phyloP scores from a whole-genome alignment of 1,140 invertebrate species.

The Tenebrio molitor region DNA sequence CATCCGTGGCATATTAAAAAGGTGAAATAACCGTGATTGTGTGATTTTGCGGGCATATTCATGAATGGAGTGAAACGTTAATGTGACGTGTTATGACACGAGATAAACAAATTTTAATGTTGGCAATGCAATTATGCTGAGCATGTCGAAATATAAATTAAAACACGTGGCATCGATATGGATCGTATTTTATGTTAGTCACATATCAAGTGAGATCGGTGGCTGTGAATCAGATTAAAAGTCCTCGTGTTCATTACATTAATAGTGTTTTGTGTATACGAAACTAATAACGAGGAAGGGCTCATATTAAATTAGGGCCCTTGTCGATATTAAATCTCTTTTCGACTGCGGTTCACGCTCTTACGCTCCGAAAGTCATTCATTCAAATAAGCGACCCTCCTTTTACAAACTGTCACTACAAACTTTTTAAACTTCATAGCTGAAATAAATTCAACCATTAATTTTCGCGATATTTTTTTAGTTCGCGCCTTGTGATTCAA shows the following conservation, averaged over 20 bases:
- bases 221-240: constrained; percentile 56
- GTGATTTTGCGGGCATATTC: constrained; percentile 6
- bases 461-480: constrained; percentile 61
- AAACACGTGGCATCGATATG: constrained; percentile 39
- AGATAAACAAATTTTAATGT: constrained; percentile 41
- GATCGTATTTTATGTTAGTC: constrained; percentile 39
- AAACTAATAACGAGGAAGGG: constrained; percentile 62
- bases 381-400: constrained; percentile 62
- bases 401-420: constrained; percentile 62
- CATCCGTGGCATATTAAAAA: constrained; percentile 7
- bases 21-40: constrained; percentile 11
- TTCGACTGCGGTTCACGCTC: constrained; percentile 59
- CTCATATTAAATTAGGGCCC: constrained; percentile 63
- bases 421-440: constrained; percentile 64
- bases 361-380: constrained; percentile 55
- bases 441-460: constrained; percentile 63
- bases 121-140: constrained; percentile 31
- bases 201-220: constrained; percentile 27
- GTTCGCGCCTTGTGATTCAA: constrained; percentile 64
- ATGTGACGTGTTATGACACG: constrained; percentile 32
- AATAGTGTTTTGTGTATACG: constrained; percentile 63
- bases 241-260: constrained; percentile 59
- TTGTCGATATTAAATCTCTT: constrained; percentile 62
- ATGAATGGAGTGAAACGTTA: constrained; percentile 22
- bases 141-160: constrained; percentile 43